phyloP scores from a whole-genome alignment of 64 coral and sea anemone genomes.

The Porites lutea region DNA sequence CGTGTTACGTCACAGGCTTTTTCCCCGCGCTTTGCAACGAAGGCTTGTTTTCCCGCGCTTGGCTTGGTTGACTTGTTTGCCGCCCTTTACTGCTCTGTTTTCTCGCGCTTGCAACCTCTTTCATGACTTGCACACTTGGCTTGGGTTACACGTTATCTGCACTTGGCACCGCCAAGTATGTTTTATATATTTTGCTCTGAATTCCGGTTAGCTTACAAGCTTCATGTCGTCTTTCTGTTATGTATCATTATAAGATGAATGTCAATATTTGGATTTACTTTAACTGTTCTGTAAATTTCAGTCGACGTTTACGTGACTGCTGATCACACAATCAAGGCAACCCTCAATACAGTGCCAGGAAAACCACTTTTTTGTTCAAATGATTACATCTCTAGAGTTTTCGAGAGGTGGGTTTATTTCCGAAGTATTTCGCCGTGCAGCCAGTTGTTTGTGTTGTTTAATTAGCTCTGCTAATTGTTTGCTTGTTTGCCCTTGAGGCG shows the following conservation, averaged over 20 bases:
- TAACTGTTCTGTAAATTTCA: not conserved
- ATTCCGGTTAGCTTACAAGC: no score
- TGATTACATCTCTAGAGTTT: constrained; percentile 90
- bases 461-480: no score
- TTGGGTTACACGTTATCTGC: no score
- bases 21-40: not conserved
- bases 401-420: constrained; percentile 54
- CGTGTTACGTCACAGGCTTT: not conserved
- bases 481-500: not conserved
- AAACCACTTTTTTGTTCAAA: constrained; percentile 77
- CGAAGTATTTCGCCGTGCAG: not conserved
- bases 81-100: no score
- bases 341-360: constrained; percentile 80
- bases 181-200: no score
- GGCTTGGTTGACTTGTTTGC: no score
- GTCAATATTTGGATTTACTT: no score
- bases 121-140: no score
- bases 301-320: constrained; percentile 81
- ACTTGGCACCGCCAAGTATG: no score
- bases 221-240: not conserved
- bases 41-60: not conserved
- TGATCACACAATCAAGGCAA: constrained; percentile 73
- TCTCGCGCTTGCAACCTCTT: no score
- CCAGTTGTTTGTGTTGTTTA: no score
- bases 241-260: no score